Conservation (phyloP, 23 tunicate genomes). For the Clavelina lepadiformis region DNA sequence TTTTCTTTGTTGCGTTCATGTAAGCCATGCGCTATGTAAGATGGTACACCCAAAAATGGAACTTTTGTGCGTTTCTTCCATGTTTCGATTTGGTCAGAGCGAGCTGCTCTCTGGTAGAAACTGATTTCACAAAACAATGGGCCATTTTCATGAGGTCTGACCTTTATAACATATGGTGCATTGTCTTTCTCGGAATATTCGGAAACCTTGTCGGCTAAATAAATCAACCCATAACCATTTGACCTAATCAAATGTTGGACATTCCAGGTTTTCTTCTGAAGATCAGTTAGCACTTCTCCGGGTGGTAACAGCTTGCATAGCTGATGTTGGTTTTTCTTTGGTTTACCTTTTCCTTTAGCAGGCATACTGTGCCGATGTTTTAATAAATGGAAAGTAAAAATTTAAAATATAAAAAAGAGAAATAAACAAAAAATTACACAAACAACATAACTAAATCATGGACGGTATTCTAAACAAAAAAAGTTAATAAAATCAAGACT, state of each 20-base stretch:
- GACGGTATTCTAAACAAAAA: no score
- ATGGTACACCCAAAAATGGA: slow-evolving; percentile 57
- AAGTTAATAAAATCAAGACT: no score
- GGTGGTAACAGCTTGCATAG: slow-evolving; percentile 36
- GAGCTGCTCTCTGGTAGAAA: slow-evolving; percentile 87
- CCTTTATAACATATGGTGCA: slow-evolving; percentile 83
- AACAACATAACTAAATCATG: no score
- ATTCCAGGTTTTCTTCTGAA: slow-evolving; percentile 66
- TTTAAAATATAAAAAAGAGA: no score
- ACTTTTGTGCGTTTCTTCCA: slow-evolving; percentile 44
- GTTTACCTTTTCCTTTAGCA: slow-evolving; percentile 57
- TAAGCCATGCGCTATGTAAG: slow-evolving; percentile 75
- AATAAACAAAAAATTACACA: no score
- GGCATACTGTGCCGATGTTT: no score
- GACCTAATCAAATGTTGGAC: slow-evolving; percentile 68
- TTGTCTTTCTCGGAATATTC: slow-evolving; percentile 30
- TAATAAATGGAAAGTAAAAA: no score
- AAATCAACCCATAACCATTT: slow-evolving; percentile 95
- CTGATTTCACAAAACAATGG: slow-evolving; percentile 86
- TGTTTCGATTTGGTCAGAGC: slow-evolving; percentile 44
- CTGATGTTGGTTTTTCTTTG: slow-evolving; percentile 33
- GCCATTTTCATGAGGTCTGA: slow-evolving; percentile 86
- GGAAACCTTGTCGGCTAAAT: slow-evolving; percentile 51
- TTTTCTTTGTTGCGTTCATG: slow-evolving; percentile 34
- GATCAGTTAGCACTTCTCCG: slow-evolving; percentile 48